Percentiles rank a stretch among this genome's conserved stretches.
phyloP scores from a whole-genome alignment of 2,113 vertebrate genomes.

The Cyanoliseus patagonus region DNA sequence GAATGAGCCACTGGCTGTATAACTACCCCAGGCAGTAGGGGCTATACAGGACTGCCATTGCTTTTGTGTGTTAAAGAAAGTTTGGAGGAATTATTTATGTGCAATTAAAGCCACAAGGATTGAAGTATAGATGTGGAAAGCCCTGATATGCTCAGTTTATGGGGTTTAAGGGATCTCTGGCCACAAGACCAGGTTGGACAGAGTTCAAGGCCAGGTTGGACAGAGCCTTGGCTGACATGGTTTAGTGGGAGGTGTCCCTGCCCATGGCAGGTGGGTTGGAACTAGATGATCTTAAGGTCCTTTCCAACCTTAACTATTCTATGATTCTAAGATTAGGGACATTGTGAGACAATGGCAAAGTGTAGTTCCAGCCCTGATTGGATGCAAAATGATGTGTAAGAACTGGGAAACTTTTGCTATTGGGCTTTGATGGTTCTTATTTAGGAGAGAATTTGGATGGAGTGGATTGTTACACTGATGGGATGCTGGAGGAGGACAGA shows the following conservation, averaged over 20 bases:
- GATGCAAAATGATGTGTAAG: neutral
- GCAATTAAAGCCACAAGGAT: neutral
- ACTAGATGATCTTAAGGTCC: no score
- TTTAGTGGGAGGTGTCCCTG: no score
- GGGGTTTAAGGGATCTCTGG: neutral
- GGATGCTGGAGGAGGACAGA: neutral
- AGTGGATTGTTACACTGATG: neutral
- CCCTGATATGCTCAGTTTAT: neutral
- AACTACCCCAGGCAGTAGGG: neutral
- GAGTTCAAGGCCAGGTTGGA: no score
- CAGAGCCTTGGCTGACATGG: no score
- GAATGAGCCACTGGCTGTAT: neutral
- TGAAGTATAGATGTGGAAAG: neutral
- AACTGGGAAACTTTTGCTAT: neutral
- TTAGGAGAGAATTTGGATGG: neutral
- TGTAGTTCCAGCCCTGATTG: neutral
- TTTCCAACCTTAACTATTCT: no score
- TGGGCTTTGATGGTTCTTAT: neutral
- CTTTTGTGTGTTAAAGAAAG: neutral
- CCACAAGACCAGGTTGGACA: neutral
- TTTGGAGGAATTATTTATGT: neutral
- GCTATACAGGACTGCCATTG: neutral
- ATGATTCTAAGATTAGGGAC: neutral
- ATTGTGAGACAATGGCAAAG: neutral
- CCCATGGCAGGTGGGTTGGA: no score